phyloP scores from a whole-genome alignment of 35 echinoderm and acorn worm genomes.

The Lytechinus variegatus region DNA sequence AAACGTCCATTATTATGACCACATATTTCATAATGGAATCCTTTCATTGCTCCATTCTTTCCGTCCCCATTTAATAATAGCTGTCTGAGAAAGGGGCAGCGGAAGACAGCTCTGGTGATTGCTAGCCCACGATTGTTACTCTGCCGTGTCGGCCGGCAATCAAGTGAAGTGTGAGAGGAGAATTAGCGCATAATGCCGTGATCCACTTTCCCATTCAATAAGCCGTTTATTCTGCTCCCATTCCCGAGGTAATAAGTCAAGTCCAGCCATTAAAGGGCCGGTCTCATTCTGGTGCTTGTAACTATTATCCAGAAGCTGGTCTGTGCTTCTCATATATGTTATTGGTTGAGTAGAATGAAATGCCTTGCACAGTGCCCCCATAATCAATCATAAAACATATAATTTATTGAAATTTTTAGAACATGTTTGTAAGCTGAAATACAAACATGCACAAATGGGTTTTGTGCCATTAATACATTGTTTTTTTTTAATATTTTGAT shows the following conservation, averaged over 20 bases:
- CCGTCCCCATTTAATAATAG: background rate
- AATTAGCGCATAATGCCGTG: conserved; percentile 9
- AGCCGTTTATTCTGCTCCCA: conserved; percentile 16
- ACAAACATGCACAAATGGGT: no score
- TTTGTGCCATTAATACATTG: no score
- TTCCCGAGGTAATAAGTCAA: background rate
- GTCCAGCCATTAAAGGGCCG: background rate
- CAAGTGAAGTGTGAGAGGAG: background rate
- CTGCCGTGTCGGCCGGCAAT: background rate
- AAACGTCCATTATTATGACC: background rate
- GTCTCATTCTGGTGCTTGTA: no score
- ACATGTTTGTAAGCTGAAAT: no score
- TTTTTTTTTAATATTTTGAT: no score
- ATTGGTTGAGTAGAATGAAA: no score
- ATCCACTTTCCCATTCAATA: background rate
- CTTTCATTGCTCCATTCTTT: background rate
- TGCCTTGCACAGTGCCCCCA: no score
- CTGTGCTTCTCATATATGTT: no score
- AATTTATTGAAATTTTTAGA: no score
- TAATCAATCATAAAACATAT: no score
- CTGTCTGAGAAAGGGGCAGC: background rate
- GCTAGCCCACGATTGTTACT: background rate
- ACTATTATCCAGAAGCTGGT: no score
- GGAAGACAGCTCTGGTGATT: background rate
- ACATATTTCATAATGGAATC: background rate